Evolutionary conservation across 2,888 invertebrate genomes (phyloP).

Genomic region (Nomada goodeniana): DNA sequence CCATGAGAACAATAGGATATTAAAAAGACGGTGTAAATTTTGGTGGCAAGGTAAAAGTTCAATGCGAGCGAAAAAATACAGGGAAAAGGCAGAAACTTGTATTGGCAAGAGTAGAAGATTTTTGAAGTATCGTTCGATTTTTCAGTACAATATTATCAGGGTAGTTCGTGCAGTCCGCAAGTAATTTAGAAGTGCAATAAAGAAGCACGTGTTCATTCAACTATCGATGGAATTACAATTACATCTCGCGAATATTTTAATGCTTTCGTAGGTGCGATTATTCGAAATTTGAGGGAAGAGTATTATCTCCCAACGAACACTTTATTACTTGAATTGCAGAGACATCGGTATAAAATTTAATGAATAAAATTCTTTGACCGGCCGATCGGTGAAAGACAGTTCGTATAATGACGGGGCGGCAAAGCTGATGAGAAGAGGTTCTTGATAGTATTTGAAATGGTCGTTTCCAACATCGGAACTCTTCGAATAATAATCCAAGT

Average conservation of each 20-base stretch:
- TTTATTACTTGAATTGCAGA: neutral
- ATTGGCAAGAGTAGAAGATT: too few species aligned
- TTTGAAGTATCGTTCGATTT: too few species aligned
- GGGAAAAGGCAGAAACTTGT: too few species aligned
- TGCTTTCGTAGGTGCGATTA: too few species aligned
- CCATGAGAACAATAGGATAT: constrained; percentile 70
- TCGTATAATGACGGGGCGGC: neutral
- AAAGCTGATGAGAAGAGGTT: constrained; percentile 15
- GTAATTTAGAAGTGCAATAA: too few species aligned
- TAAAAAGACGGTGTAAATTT: constrained; percentile 40
- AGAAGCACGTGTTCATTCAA: too few species aligned
- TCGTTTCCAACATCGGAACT: constrained; percentile 33
- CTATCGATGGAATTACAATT: too few species aligned
- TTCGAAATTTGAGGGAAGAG: too few species aligned
- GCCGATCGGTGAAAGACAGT: neutral
- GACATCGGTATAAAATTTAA: neutral
- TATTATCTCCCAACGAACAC: neutral
- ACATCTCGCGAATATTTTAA: too few species aligned
- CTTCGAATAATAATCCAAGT: constrained; percentile 3
- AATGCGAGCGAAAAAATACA: too few species aligned
- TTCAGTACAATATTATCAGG: too few species aligned
- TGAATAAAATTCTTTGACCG: neutral
- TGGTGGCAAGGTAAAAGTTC: neutral
- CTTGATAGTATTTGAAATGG: constrained; percentile 29
- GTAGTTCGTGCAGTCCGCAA: too few species aligned